Evolutionary conservation across 2,888 invertebrate species (phyloP), one percentile per base, ranked within the genome.

Genomic region (Eugnorisma glareosa): DNA sequence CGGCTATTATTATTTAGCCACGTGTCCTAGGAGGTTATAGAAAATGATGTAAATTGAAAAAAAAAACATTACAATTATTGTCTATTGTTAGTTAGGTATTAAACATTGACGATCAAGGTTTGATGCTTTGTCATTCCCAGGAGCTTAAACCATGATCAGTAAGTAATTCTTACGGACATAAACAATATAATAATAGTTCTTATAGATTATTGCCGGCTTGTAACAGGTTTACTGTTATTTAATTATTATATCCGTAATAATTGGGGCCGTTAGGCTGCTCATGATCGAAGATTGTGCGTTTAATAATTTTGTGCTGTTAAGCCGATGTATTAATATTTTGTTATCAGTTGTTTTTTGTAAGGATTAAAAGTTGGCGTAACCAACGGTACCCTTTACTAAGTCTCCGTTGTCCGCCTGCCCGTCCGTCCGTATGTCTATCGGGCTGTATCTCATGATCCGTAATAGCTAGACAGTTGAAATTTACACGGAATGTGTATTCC

Each of bases 151-250:
- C 8, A 31, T 57, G 57, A 18, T 57, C 18, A 18, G 10, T 57
- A 21, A 18, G 10, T 57, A 21, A 40, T 77, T 77, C 15, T 3
- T 40, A n/a, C 7, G 24, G 4, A 43, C 11, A 43, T 43, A 77
- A 69, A 51, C 43, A 35, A 67, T 21, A 24, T 43, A 59, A 69
- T 68, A 10, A 28, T 35, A 61, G 21, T n/a, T 21, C 77, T 61
- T 35, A 48, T 59, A 40, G 2, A 24, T 77, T 31, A 31, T 18
- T 61, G 79, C 6, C 37, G 6, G 18, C 10, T n/a, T 28, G 48
- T 48, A 78, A 78, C 40, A 21, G 28, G 70, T 79, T 79, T 43
- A 79, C 59, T 51, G 28, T 61, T 61, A 51, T 79, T 51, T n/a
- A 21, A 45, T 68, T 31, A 31, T 48, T 61, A 31, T 59, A 51